Conservation (phyloP, 2,797 vertebrate species). For the Coendou prehensilis region DNA sequence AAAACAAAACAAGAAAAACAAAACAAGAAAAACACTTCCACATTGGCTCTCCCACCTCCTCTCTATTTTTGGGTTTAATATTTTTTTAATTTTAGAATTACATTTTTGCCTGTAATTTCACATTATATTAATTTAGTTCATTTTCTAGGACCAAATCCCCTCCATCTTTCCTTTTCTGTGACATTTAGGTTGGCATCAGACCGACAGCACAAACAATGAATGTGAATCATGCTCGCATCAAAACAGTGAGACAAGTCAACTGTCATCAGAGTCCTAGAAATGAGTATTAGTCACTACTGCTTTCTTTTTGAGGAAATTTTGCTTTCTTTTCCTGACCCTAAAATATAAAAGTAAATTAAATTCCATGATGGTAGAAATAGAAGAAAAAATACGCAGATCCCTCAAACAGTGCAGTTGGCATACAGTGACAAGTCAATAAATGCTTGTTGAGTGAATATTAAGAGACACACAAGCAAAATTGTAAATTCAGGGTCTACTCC, state of each 20-base stretch:
- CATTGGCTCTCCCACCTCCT: not conserved
- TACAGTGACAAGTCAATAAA: not conserved
- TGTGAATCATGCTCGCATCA: constrained; percentile 34
- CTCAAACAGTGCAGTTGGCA: not conserved
- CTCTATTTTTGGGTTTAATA: not conserved
- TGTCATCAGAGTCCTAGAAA: constrained; percentile 33
- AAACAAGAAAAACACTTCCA: too few relatives aligned
- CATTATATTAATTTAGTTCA: constrained; percentile 34
- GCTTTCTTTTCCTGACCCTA: not conserved
- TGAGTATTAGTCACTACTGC: not conserved
- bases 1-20: too few relatives aligned
- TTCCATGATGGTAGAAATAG: constrained; percentile 26
- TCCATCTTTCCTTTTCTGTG: constrained; percentile 35
- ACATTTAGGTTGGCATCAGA: constrained; percentile 59
- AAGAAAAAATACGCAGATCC: constrained; percentile 9
- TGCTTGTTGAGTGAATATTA: constrained; percentile 25
- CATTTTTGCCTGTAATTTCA: constrained; percentile 28
- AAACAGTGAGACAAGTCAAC: constrained; percentile 18
- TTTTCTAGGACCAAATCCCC: not conserved
- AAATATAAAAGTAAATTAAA: constrained; percentile 40
- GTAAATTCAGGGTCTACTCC: not conserved
- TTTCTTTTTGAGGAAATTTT: constrained; percentile 55
- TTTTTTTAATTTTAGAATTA: constrained; percentile 47
- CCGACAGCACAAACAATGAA: constrained; percentile 42
- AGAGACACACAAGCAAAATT: constrained; percentile 13